phyloP scores from a whole-genome alignment of 92 coral and sea anemone species.

The Porites cylindrica region DNA sequence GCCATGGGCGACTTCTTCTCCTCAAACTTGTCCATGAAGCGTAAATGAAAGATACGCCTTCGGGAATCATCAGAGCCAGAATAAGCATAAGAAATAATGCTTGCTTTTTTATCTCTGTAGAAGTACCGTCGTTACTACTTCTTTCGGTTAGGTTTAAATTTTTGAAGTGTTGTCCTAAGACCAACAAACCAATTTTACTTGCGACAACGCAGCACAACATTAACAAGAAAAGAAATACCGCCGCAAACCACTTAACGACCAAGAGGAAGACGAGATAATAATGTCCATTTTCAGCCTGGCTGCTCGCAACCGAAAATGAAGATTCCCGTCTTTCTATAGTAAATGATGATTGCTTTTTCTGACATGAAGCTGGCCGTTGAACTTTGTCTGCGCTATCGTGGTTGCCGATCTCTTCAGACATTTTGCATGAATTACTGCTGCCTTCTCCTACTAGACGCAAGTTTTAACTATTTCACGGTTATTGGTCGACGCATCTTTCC shows the following conservation, averaged over 20 bases:
- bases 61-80: slow-evolving; percentile 83
- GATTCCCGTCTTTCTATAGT: slow-evolving; percentile 30
- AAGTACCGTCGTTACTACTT: not conserved
- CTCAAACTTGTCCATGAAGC: slow-evolving; percentile 67
- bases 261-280: not conserved
- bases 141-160: not conserved
- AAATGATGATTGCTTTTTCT: not conserved
- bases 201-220: slow-evolving; percentile 18
- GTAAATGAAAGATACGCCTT: slow-evolving; percentile 60
- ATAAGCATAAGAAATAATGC: slow-evolving; percentile 83
- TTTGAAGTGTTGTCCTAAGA: slow-evolving; percentile 36
- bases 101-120: slow-evolving; percentile 45
- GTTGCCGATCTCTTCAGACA: slow-evolving; percentile 1
- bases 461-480: not conserved
- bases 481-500: not conserved
- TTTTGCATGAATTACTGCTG: not conserved
- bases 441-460: not conserved
- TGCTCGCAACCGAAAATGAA: slow-evolving; percentile 2
- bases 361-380: not conserved
- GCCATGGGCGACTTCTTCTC: slow-evolving; percentile 82
- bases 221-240: not conserved
- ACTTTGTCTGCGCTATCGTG: not conserved
- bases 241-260: slow-evolving; percentile 21
- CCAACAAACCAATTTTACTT: slow-evolving; percentile 32
- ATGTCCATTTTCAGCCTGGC: not conserved